phyloP scores from a whole-genome alignment of 2,113 vertebrate species.

The Capreolus pygargus region DNA sequence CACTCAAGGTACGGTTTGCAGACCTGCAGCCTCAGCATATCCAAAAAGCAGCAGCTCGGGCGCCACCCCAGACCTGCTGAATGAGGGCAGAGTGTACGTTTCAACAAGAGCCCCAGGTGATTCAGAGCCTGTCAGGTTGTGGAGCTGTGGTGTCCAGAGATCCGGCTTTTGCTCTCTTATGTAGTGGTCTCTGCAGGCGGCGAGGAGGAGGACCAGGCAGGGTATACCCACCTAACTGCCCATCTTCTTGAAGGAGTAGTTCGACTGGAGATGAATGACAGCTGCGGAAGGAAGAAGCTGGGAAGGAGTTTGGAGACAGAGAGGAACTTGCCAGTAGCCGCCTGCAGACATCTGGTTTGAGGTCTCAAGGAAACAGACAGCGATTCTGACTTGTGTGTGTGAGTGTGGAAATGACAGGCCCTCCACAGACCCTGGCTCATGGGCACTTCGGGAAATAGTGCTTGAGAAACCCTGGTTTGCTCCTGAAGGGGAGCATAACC shows the following conservation, averaged over 20 bases:
- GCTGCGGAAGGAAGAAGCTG: background rate
- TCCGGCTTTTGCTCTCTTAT: background rate
- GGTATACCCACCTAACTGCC: accelerated
- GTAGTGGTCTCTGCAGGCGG: background rate
- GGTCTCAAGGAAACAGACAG: conserved; percentile 6
- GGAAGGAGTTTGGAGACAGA: background rate
- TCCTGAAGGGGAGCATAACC: background rate
- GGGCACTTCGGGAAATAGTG: background rate
- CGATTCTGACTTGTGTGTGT: background rate
- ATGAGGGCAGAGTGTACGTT: background rate
- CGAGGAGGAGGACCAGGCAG: background rate
- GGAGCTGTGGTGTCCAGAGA: accelerated
- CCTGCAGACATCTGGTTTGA: conserved; percentile 21
- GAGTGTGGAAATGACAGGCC: background rate
- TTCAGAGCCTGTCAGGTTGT: accelerated
- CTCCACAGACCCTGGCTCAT: background rate
- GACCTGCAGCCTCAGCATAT: background rate
- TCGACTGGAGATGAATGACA: background rate
- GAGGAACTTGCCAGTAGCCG: background rate
- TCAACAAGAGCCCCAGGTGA: background rate
- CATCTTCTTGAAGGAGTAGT: background rate
- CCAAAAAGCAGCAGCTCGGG: background rate
- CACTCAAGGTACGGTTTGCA: background rate
- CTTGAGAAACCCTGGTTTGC: background rate
- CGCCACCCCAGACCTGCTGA: background rate